Evolutionary conservation across 2,797 vertebrate genomes (phyloP).

Genomic region (Tadarida brasiliensis): DNA sequence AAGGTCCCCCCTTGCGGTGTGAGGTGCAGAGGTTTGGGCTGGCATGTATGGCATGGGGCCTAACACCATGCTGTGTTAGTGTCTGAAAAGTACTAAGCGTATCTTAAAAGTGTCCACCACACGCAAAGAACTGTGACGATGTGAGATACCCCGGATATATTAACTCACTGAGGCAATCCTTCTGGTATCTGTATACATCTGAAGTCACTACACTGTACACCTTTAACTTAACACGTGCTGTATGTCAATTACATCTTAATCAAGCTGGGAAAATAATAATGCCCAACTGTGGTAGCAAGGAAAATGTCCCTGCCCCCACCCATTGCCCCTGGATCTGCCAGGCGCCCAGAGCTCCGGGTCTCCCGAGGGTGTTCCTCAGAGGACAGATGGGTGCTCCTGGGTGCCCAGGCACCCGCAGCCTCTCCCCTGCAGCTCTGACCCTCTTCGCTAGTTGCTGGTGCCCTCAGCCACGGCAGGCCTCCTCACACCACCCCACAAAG

Average conservation of each 20-base stretch:
- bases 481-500: not conserved
- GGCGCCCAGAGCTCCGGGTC: too few relatives aligned
- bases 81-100: not conserved
- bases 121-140: not conserved
- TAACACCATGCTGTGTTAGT: too few relatives aligned
- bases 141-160: not conserved
- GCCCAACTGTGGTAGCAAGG: not conserved
- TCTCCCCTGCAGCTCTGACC: not conserved
- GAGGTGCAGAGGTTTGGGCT: not conserved
- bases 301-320: not conserved
- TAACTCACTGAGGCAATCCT: not conserved
- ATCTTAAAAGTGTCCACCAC: not conserved
- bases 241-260: accelerated
- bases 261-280: not conserved
- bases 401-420: too few relatives aligned
- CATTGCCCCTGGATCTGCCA: too few relatives aligned
- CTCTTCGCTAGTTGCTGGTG: not conserved
- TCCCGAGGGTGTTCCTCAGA: too few relatives aligned
- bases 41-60: too few relatives aligned
- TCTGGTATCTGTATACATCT: too few relatives aligned
- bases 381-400: too few relatives aligned
- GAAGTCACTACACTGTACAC: too few relatives aligned
- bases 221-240: not conserved
- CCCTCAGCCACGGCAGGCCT: not conserved
- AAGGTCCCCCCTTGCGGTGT: not conserved